Evolutionary conservation across 2,888 invertebrate genomes (phyloP).

Genomic region (Ophion ellenae): DNA sequence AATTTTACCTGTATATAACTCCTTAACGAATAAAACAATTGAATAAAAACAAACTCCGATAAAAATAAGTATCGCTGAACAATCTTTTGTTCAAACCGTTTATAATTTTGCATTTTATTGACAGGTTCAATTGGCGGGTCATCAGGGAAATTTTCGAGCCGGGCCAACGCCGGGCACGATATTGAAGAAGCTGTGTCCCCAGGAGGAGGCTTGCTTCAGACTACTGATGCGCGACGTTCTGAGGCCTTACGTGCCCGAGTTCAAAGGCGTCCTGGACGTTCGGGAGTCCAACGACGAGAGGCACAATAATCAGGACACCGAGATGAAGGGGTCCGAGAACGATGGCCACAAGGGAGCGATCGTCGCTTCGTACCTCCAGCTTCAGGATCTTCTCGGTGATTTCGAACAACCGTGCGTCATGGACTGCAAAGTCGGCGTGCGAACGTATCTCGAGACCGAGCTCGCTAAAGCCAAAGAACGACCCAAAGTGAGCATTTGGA

Average conservation of each 20-base stretch:
- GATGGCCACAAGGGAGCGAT: constrained; percentile 69
- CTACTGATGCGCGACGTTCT: constrained; percentile 94
- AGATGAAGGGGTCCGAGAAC: constrained; percentile 67
- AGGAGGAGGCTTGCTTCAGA: constrained; percentile 95
- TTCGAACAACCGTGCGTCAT: constrained; percentile 97
- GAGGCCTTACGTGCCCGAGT: constrained; percentile 96
- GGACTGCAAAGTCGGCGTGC: constrained; percentile 98
- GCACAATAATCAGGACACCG: constrained; percentile 63
- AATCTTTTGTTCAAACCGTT: no score
- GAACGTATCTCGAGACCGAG: constrained; percentile 98
- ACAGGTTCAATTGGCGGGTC: constrained; percentile 93
- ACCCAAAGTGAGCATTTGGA: constrained; percentile 88
- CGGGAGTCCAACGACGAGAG: constrained; percentile 79
- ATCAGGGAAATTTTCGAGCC: constrained; percentile 97
- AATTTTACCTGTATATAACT: no score
- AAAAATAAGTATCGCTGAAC: neutral
- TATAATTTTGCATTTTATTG: no score
- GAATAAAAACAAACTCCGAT: neutral
- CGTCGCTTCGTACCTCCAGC: constrained; percentile 89
- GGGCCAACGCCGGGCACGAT: constrained; percentile 97
- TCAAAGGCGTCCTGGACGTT: constrained; percentile 88
- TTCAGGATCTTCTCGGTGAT: constrained; percentile 96
- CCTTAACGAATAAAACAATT: neutral
- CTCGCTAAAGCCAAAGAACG: constrained; percentile 97
- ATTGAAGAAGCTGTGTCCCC: constrained; percentile 94